These are phyloP conservation scores for Drosophila ambigua DNA, from an alignment of 1,140 invertebrate genomes.

Conservation along the genomic window DNA sequence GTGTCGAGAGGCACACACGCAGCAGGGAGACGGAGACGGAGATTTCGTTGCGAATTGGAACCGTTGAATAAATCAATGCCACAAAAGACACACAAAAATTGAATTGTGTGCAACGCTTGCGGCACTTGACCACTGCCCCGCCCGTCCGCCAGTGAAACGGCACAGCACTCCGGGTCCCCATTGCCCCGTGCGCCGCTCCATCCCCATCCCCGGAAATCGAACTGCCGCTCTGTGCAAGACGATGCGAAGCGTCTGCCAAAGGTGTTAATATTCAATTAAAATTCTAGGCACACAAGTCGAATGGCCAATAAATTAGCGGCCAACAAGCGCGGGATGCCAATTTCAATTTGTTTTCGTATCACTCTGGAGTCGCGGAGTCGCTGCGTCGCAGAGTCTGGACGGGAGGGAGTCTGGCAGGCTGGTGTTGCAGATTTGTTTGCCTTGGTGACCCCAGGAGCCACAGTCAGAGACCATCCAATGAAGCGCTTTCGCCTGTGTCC, in stretches of 20 bases:
- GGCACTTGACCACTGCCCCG: constrained; percentile 65
- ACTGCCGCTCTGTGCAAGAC: neutral
- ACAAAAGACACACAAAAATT: constrained; percentile 78
- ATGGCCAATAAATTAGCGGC: constrained; percentile 71
- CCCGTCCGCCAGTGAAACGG: constrained; percentile 9
- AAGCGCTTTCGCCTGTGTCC: constrained; percentile 8
- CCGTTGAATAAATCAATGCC: constrained; percentile 74
- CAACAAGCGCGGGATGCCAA: constrained; percentile 77
- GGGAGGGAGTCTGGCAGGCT: neutral
- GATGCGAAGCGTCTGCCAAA: constrained; percentile 53
- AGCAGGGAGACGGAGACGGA: constrained; percentile 13
- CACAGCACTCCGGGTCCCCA: too few relatives aligned
- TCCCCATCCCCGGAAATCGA: constrained; percentile 1
- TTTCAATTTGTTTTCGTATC: constrained; percentile 81
- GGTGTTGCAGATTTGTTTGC: constrained; percentile 40
- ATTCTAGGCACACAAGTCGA: constrained; percentile 66
- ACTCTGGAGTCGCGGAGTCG: constrained; percentile 23
- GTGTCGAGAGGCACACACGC: constrained; percentile 17
- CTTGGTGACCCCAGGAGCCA: constrained; percentile 33
- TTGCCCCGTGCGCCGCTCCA: neutral
- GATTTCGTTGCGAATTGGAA: constrained; percentile 15
- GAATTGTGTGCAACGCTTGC: constrained; percentile 64
- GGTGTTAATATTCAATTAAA: constrained; percentile 82
- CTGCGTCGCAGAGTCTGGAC: neutral
- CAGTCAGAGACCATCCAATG: constrained; percentile 1